Evolutionary conservation across 2,113 vertebrate species (phyloP), one percentile per base, ranked within the genome.

Genomic region (Rhodinocichla rosea): DNA sequence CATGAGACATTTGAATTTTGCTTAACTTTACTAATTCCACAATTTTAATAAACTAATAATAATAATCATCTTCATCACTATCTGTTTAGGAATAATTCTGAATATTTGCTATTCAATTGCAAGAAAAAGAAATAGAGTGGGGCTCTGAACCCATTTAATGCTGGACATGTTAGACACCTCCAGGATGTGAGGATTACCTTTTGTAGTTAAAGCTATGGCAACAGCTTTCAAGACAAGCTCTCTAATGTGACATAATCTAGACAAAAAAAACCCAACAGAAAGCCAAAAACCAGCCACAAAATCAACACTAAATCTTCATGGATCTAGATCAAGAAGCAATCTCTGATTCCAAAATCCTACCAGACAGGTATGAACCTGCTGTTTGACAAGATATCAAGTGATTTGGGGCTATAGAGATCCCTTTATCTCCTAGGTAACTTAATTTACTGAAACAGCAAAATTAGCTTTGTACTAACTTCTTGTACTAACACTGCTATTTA

Each of bases 371-470:
- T 79, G 86, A 75, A 45, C 55, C 62, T 30, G 21, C 53, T 82
- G 20, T 57, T 90, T 64, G 53, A 82, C 32, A 84, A 76, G 53
- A 64, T 32, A 69, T 10, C 28, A 62, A 79, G 32, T 64, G 70
- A 79, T 94, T 62, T 76, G 75, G 87, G 55, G 57, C 59, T 10
- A n/a, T 88, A 69, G 42, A 71, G 63, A 69, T 92, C 63, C 67
- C 67, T 71, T 90, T 90, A 85, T 94, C 75, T 95, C 85, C 88
- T 76, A 83, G 82, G 85, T 85, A 91, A 94, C 78, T 94, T 93
- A 26, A 83, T 90, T 79, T 90, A 88, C 67, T 42, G 85, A 83
- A 90, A 87, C 0, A 2, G 11, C 12, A 60, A 94, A 96, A 94
- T 91, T n/a, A 76, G 47, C 64, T 75, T 77, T 67, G 52, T 44